A percentile compares a stretch with the other conserved stretches of the same genome.
These are phyloP conservation scores for Apolygus lucorum DNA, from an alignment of 1,140 invertebrate species.

Conservation along the genomic window DNA sequence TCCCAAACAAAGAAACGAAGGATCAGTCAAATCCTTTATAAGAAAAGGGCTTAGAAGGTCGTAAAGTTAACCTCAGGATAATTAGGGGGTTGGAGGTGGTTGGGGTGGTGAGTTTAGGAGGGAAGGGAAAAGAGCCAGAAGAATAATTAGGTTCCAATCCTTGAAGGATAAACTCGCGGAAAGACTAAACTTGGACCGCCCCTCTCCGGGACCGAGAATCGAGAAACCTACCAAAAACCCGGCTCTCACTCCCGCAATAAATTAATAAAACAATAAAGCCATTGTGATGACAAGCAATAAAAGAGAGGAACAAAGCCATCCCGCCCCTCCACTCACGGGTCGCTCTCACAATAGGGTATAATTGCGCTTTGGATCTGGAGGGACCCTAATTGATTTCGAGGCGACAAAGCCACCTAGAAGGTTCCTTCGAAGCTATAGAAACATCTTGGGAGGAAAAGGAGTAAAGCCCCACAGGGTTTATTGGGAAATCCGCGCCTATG, in stretches of 20 bases:
- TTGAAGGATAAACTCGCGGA: neutral
- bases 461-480: no score
- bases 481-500: no score
- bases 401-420: neutral
- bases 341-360: neutral
- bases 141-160: slow-evolving; percentile 1
- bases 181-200: neutral
- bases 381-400: neutral
- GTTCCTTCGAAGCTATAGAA: neutral
- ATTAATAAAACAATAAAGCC: neutral
- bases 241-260: neutral
- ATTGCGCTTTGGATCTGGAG: neutral
- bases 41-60: neutral
- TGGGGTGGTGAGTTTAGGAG: neutral
- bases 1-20: neutral
- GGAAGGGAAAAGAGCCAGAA: neutral
- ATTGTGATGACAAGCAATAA: neutral
- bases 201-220: no score
- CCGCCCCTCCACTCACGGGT: neutral
- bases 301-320: neutral
- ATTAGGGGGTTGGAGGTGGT: no score
- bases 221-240: no score
- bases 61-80: neutral
- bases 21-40: neutral
- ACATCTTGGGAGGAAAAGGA: neutral